These are phyloP conservation scores for Harpagifer antarcticus DNA, from an alignment of 2,797 vertebrate genomes.

Conservation along the genomic window DNA sequence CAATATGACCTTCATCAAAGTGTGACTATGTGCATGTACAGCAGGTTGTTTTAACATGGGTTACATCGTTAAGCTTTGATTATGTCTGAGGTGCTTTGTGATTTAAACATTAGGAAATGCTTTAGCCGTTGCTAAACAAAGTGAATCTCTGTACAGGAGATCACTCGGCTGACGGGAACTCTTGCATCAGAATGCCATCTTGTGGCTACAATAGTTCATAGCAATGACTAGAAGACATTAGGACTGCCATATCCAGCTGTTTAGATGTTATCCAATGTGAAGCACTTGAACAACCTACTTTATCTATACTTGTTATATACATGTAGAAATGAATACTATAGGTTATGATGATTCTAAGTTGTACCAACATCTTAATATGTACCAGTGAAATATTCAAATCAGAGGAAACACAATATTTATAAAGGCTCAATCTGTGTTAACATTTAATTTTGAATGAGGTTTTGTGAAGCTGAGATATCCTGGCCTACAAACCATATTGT, in stretches of 20 bases:
- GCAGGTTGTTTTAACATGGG: no score
- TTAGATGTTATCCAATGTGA: background rate
- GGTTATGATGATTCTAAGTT: no score
- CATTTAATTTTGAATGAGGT: no score
- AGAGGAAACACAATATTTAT: no score
- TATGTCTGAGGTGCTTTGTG: background rate
- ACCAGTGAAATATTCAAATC: no score
- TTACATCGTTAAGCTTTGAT: no score
- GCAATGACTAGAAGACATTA: background rate
- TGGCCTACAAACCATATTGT: no score
- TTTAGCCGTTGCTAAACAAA: background rate
- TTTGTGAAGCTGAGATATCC: no score
- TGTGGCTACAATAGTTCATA: slow-evolving; percentile 43
- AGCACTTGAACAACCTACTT: background rate
- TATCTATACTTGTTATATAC: background rate
- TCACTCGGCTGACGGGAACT: background rate
- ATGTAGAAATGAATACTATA: background rate
- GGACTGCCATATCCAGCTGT: background rate
- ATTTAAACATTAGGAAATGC: background rate
- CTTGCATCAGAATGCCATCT: slow-evolving; percentile 49
- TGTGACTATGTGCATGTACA: no score
- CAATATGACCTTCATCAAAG: no score
- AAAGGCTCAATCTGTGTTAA: no score
- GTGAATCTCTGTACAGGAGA: background rate
- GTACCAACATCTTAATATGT: no score